Base-by-base conservation (phyloP, 1,140 invertebrate genomes). In the Eupristina koningsbergeri region DNA sequence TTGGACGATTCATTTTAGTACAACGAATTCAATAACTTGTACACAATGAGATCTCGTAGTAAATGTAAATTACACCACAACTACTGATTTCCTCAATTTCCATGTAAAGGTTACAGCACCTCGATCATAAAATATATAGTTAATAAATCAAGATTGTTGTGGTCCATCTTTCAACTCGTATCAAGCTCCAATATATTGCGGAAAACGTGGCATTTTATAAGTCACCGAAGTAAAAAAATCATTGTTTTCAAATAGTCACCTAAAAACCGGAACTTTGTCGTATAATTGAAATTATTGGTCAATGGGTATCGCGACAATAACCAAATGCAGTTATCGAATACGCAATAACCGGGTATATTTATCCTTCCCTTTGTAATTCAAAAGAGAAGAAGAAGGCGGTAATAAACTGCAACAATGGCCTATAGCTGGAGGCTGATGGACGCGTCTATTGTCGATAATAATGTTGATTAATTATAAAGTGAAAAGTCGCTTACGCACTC, bases 391-490 rank as follows among this genome's bases (percentile, higher is more conserved):
- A n/a, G 7, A 50, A 39, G 7, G 69, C 29, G 69, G 69, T 85
- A 75, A 85, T 87, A 87, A 89, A 89, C 85, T 86, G 84, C 86
- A 88, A 89, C 88, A 87, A 89, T 88, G 81, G 84, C 63, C 61
- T 47, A 50, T 76, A 84, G 81, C 69, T 31, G 81, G 80, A 29
- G 39, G 50, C 50, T 75, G 53, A 41, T 9, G 50, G 58, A 11
- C 71, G 69, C 77, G 71, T 79, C 86, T 71, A 89, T 90, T 89
- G 86, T 88, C 86, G 87, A 87, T 86, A 86, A 87, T 90, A 90
- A 89, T 90, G 88, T 90, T 90, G 88, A 89, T 90, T 89, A 89
- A 90, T 89, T 88, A 86, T 71, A 80, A 84, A 82, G 71, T 86
- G 80, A 85, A 87, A 86, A 85, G 79, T 84, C 81, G 81, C 83